These are phyloP conservation scores for Formica selysi DNA, from an alignment of 1,140 invertebrate species.

Conservation along the genomic window DNA sequence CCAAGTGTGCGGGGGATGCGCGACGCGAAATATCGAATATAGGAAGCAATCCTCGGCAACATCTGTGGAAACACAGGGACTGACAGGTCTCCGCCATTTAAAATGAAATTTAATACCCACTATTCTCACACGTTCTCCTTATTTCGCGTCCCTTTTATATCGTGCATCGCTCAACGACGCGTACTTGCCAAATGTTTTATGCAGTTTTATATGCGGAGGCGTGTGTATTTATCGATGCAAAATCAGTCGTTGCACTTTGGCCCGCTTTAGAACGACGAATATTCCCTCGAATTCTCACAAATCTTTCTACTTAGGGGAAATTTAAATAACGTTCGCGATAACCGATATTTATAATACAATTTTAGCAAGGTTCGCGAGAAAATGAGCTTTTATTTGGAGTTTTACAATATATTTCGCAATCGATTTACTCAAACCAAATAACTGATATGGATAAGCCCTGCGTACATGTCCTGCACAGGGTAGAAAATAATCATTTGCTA, in stretches of 20 bases:
- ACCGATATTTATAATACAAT: no score
- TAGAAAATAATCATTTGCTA: no score
- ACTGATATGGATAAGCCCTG: not conserved
- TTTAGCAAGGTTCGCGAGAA: constrained; percentile 8
- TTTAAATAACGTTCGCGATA: constrained; percentile 17
- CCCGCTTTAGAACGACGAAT: not conserved
- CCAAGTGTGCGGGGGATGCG: constrained; percentile 47
- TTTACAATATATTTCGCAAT: not conserved
- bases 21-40: constrained; percentile 73
- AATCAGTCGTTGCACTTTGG: constrained; percentile 29
- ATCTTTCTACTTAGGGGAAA: constrained; percentile 31
- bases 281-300: constrained; percentile 34
- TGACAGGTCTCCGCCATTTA: constrained; percentile 77
- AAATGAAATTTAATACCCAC: constrained; percentile 77
- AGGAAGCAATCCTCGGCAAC: constrained; percentile 68
- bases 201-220: constrained; percentile 47
- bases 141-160: not conserved
- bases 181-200: constrained; percentile 67
- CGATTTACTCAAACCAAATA: not conserved
- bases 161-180: constrained; percentile 8
- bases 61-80: constrained; percentile 78
- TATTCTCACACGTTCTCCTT: not conserved
- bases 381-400: constrained; percentile 12
- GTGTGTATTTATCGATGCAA: constrained; percentile 48
- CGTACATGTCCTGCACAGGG: not conserved